phyloP scores from a whole-genome alignment of 2,113 vertebrate species.

The Ancistrus triradiatus region DNA sequence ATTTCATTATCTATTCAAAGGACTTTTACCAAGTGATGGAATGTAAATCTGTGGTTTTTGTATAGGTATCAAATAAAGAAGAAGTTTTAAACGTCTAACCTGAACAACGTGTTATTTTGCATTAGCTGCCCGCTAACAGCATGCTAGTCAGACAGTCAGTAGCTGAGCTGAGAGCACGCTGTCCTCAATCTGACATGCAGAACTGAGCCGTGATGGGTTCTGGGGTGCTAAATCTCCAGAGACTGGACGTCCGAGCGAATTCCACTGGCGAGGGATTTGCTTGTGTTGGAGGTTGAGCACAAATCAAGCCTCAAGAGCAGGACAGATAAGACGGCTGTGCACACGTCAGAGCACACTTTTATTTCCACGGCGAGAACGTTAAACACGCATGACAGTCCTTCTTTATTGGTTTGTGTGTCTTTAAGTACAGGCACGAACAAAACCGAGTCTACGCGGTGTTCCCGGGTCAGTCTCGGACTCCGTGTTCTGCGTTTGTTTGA shows the following conservation, averaged over 20 bases:
- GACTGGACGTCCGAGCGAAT: slow-evolving; percentile 40
- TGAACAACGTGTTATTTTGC: no score
- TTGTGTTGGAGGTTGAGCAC: slow-evolving; percentile 65
- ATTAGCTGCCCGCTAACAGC: no score
- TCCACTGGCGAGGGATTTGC: slow-evolving; percentile 58
- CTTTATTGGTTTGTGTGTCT: slow-evolving; percentile 23
- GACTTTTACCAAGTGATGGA: no score
- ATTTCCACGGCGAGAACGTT: slow-evolving; percentile 45
- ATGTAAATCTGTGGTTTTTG: no score
- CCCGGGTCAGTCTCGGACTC: slow-evolving; percentile 29
- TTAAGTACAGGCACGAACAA: slow-evolving; percentile 26
- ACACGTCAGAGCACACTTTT: slow-evolving; percentile 49
- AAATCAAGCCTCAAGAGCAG: slow-evolving; percentile 58
- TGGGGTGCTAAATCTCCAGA: slow-evolving; percentile 50
- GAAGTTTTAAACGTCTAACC: no score
- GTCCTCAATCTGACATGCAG: slow-evolving; percentile 34
- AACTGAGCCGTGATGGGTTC: slow-evolving; percentile 34
- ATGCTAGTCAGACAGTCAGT: no score
- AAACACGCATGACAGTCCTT: slow-evolving; percentile 45
- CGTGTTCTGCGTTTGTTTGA: slow-evolving; percentile 45
- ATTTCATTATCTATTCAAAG: no score
- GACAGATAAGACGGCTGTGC: slow-evolving; percentile 57
- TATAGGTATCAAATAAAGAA: no score
- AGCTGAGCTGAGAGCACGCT: slow-evolving; percentile 7
- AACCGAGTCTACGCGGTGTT: slow-evolving; percentile 28